Percentiles rank a stretch among this genome's conserved stretches.
phyloP scores from a whole-genome alignment of 2,113 vertebrate species.

The Galeopterus variegatus region DNA sequence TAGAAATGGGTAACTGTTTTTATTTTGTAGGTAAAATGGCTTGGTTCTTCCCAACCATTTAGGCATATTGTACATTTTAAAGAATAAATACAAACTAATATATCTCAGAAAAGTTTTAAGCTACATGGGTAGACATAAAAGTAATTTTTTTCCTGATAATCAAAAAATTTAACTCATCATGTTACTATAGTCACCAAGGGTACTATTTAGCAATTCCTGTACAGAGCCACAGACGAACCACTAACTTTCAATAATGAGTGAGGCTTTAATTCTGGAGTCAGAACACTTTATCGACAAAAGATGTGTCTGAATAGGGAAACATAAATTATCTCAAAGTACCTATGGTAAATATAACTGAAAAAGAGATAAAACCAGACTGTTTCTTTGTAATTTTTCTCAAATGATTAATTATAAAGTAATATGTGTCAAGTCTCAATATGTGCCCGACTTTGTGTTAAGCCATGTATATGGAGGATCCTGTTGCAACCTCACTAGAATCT shows the following conservation, averaged over 20 bases:
- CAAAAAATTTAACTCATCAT: neutral
- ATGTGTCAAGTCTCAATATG: neutral
- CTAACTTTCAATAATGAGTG: neutral
- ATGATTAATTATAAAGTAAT: neutral
- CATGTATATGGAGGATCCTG: neutral
- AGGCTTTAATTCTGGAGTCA: conserved; percentile 1
- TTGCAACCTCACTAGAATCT: neutral
- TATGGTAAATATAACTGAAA: neutral
- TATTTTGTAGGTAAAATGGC: neutral
- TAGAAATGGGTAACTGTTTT: neutral
- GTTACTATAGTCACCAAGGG: neutral
- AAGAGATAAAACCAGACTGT: neutral
- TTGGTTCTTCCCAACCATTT: neutral
- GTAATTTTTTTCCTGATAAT: neutral
- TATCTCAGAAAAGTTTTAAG: neutral
- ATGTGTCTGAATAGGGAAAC: neutral
- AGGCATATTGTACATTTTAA: neutral
- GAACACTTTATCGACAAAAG: neutral
- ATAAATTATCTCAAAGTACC: neutral
- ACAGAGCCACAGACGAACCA: neutral
- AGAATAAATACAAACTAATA: neutral
- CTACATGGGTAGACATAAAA: neutral
- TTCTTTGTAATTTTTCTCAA: neutral
- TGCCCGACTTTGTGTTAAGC: neutral
- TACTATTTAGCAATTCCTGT: neutral